Base-by-base conservation (phyloP, 2,113 vertebrate genomes). In the Melanotaenia duboulayi region DNA sequence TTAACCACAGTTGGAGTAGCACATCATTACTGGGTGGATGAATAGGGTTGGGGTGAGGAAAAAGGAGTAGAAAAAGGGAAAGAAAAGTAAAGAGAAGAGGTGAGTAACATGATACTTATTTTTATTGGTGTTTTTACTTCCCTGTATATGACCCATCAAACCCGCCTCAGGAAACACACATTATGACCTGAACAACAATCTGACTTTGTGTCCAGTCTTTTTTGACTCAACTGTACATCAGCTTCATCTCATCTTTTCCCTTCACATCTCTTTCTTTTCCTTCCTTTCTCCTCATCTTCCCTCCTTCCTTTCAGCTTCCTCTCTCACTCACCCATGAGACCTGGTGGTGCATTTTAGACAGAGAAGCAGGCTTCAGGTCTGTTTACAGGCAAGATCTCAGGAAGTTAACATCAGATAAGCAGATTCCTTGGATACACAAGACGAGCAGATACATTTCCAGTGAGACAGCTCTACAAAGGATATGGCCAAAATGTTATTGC, bases 341-440 rank as follows among this genome's bases (percentile, higher is more conserved):
- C 49, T 9, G 28, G 62, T 70, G 74, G 74, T 65, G 71, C 67
- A 85, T 78, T 82, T 81, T 28, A 65, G 80, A 70, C 55, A 12
- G 39, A 78, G 61, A 54, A 60, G 60, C 17, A 42, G 65, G 70
- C 65, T 79, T 78, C 74, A 80, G 84, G 84, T 88, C 84, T 92
- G 87, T 91, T 91, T 91, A 88, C 71, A 56, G 81, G 83, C 77
- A 59, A 75, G 71, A 85, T 78, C 75, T 88, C 87, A 88, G 91
- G 89, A 93, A 91, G 83, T 84, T 78, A 61, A 68, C 80, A 90
- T 89, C 87, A 90, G 88, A 92, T 92, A 91, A 93, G 87, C 58
- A 28, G 79, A 89, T 91, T 88, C 87, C 78, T 89, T 81, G 77
- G 69, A 90, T 74, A 90, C 85, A 89, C 75, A 87, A 88, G 74